These are phyloP conservation scores for Drosophila neotestacea DNA, from an alignment of 2,888 invertebrate species.

Conservation along the genomic window DNA sequence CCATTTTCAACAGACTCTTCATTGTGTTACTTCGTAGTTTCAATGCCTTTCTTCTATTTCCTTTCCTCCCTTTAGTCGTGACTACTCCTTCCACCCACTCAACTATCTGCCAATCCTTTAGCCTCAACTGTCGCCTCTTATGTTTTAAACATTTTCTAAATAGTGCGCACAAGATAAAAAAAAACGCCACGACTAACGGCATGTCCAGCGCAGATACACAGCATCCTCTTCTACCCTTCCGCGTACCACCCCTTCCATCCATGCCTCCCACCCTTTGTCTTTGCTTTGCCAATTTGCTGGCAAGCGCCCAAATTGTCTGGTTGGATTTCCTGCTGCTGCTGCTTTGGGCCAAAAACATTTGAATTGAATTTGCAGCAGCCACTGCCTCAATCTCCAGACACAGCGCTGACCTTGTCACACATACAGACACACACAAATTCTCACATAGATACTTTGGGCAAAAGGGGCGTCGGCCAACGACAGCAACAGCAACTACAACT, in stretches of 20 bases:
- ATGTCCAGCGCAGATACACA: slow-evolving; percentile 74
- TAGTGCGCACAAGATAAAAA: slow-evolving; percentile 23
- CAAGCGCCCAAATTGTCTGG: slow-evolving; percentile 79
- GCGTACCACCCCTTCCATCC: background rate
- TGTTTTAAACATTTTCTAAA: slow-evolving; percentile 73
- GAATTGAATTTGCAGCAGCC: slow-evolving; percentile 74
- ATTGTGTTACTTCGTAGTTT: slow-evolving; percentile 18
- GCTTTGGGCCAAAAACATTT: slow-evolving; percentile 68
- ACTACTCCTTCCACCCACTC: slow-evolving; percentile 11
- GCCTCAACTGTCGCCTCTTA: slow-evolving; percentile 56
- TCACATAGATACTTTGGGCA: slow-evolving; percentile 8
- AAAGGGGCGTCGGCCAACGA: slow-evolving; percentile 53
- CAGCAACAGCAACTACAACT: slow-evolving; percentile 25
- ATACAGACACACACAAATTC: slow-evolving; percentile 33
- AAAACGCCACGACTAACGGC: slow-evolving; percentile 55
- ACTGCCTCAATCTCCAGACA: slow-evolving; percentile 74
- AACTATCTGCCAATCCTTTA: slow-evolving; percentile 38
- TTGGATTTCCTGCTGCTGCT: slow-evolving; percentile 34
- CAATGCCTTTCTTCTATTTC: background rate
- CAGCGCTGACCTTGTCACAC: slow-evolving; percentile 75
- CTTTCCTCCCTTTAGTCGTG: background rate
- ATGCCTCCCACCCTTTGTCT: background rate
- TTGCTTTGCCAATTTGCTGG: slow-evolving; percentile 55
- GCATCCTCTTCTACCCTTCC: background rate
- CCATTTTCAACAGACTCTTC: slow-evolving; percentile 51